Conservation (phyloP, 2,113 vertebrate species). For the Cyprinodon variegatus region DNA sequence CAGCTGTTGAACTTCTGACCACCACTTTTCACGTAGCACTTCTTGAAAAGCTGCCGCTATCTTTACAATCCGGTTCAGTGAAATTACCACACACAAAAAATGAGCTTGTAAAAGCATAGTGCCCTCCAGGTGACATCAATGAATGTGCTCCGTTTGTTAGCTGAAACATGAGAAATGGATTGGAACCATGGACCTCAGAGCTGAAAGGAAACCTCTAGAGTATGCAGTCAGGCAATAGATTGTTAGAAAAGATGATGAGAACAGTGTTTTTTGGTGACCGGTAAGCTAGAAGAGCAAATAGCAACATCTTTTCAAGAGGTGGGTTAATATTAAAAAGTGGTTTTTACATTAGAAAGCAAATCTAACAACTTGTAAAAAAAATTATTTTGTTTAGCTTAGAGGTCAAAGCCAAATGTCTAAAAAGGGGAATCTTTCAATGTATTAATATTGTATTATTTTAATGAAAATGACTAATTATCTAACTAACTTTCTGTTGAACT, state of each 20-base stretch:
- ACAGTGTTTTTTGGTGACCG: background rate
- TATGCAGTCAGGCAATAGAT: background rate
- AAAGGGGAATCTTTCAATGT: too few species aligned
- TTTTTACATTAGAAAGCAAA: background rate
- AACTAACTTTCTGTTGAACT: too few species aligned
- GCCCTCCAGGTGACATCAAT: slow-evolving; percentile 41
- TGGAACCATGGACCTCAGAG: slow-evolving; percentile 6
- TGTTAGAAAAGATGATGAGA: background rate
- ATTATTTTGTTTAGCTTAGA: too few species aligned
- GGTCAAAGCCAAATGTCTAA: too few species aligned
- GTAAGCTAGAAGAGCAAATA: background rate
- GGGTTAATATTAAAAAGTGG: too few species aligned
- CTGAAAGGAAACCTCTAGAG: slow-evolving; percentile 25
- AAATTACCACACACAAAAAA: slow-evolving; percentile 44
- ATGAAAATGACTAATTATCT: too few species aligned
- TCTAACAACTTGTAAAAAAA: too few species aligned
- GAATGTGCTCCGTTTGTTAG: slow-evolving; percentile 30
- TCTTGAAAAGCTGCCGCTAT: slow-evolving; percentile 38
- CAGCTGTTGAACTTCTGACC: slow-evolving; percentile 43
- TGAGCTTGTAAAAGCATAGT: slow-evolving; percentile 49
- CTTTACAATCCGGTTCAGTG: slow-evolving; percentile 40
- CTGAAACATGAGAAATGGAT: slow-evolving; percentile 41
- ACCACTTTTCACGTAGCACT: slow-evolving; percentile 1
- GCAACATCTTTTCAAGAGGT: background rate
- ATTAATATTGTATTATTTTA: too few species aligned